Base-by-base conservation (phyloP, 2,113 vertebrate genomes). In the Numida meleagris region DNA sequence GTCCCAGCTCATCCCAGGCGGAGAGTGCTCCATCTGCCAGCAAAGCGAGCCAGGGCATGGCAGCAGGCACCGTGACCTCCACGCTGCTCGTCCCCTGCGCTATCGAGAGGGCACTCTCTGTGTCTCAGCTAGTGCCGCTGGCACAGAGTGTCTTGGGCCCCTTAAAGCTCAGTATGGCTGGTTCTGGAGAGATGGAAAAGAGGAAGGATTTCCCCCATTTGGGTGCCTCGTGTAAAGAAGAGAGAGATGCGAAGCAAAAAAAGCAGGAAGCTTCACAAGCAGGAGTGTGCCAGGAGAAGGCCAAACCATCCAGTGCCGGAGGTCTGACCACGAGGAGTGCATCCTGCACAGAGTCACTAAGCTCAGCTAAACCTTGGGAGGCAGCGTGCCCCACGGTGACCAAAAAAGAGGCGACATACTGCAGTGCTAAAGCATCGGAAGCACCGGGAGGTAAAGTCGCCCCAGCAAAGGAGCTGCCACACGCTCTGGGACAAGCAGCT, bases 101-200 rank as follows among this genome's bases (percentile, higher is more conserved):
- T 23, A 74, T 97, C 5, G 98, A 98, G 77, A 97, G 94, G 33
- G 62, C 76, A 3, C 93, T 79, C 66, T 90, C 94, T 0, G 94
- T 97, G 72, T 97, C 98, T 51, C 98, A 97, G 90, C 79, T 98
- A 2, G 89, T 95, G 36, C 97, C 97, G 0, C 97, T 98, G 13
- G 97, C 98, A 34, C 99, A 98, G 82, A 98, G 98, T 1, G 83
- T 98, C 33, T 68, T 98, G 42, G 98, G 98, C 24, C 98, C 98
- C 7, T 94, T 98, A 65, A 98, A 98, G 85, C 97, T 98, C 57
- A 97, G 88, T 33, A 33, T 94, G 24, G 88, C 97, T 48, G 94
- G 89, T 50, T 94, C 97, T 8, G 97, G 93, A 93, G 97, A 98
- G 55, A 72, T 73, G 40, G 97, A 97, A 62, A 96, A 62, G 38